These are phyloP conservation scores for Tetraodon nigroviridis DNA, from an alignment of 2,113 vertebrate species.

Conservation along the genomic window DNA sequence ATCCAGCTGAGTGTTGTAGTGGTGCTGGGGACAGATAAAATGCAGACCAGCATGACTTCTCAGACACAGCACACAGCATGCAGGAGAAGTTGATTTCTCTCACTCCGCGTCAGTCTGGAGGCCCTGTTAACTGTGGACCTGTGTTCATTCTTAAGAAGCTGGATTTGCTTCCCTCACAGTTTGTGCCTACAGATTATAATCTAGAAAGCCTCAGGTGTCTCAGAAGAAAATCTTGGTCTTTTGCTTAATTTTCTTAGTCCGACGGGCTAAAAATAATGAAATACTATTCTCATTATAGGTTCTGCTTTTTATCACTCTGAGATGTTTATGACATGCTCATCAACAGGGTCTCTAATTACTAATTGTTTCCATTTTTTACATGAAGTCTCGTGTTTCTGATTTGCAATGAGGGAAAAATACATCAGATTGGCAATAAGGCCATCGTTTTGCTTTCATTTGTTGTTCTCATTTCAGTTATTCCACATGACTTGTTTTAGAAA, in stretches of 20 bases:
- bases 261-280: too few relatives aligned
- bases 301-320: too few relatives aligned
- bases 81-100: not conserved
- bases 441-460: too few relatives aligned
- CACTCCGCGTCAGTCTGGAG: not conserved
- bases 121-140: too few relatives aligned
- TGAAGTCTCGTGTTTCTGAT: slow-evolving; percentile 35
- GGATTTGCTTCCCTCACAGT: not conserved
- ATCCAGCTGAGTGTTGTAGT: slow-evolving; percentile 39
- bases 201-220: not conserved
- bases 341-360: too few relatives aligned
- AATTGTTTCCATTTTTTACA: slow-evolving; percentile 22
- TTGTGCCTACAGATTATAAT: slow-evolving; percentile 2
- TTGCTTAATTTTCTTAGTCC: too few relatives aligned
- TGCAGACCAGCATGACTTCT: slow-evolving; percentile 35
- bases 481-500: too few relatives aligned
- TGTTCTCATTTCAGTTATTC: too few relatives aligned
- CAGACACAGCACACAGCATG: slow-evolving; percentile 14
- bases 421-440: not conserved
- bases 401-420: slow-evolving; percentile 28
- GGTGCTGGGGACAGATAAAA: slow-evolving; percentile 48
- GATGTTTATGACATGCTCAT: too few relatives aligned
- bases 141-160: too few relatives aligned
- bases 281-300: too few relatives aligned
- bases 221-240: not conserved